Percentiles rank a stretch among this genome's conserved stretches.
These are phyloP conservation scores for Gavia stellata DNA, from an alignment of 2,113 vertebrate species.

Conservation along the genomic window DNA sequence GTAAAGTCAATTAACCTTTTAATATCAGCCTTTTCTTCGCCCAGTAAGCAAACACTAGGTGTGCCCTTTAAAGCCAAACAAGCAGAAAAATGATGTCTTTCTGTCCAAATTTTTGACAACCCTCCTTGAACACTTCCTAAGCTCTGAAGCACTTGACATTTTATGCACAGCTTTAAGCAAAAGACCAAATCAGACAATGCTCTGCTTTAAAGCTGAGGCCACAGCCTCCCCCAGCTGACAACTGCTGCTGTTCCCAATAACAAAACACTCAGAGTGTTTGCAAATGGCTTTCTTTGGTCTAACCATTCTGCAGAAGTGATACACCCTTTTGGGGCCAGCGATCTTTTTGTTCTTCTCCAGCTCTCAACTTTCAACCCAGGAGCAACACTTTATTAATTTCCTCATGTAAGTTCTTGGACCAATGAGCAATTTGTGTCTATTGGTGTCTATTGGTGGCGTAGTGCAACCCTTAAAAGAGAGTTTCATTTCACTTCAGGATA, in stretches of 20 bases:
- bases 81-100: not conserved
- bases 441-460: not conserved
- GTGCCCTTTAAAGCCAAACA: not conserved
- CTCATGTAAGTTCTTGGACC: not conserved
- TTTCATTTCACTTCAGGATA: not conserved
- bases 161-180: not conserved
- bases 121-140: not conserved
- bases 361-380: not conserved
- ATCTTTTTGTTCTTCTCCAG: not conserved
- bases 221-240: not conserved
- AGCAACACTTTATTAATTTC: not conserved
- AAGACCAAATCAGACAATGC: not conserved
- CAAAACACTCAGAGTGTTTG: not conserved
- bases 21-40: not conserved
- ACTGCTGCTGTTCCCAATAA: not conserved
- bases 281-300: not conserved
- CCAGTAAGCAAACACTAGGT: not conserved
- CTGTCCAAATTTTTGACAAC: not conserved
- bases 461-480: not conserved
- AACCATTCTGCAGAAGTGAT: not conserved
- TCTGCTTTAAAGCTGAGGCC: not conserved
- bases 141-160: not conserved
- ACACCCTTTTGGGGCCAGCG: not conserved
- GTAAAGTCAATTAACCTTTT: not conserved
- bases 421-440: not conserved